These are phyloP conservation scores for Phylloscopus trochilus DNA, from an alignment of 2,113 vertebrate genomes.

Conservation along the genomic window DNA sequence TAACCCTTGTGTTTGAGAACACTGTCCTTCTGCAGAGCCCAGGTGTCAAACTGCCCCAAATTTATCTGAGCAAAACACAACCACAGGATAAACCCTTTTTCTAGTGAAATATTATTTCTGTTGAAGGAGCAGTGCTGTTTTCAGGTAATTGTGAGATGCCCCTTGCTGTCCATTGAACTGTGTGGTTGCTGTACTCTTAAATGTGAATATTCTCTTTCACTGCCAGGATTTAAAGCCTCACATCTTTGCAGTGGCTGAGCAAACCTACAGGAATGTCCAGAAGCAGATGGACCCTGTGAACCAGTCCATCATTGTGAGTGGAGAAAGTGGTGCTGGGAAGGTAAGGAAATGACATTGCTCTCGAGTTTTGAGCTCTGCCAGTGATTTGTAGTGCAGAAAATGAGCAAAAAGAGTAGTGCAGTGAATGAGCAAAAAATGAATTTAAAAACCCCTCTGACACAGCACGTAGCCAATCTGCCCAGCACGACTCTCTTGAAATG, in stretches of 20 bases:
- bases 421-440: not conserved
- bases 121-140: not conserved
- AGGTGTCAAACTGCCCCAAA: not conserved
- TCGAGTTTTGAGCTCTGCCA: not conserved
- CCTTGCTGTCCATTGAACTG: not conserved
- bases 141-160: not conserved
- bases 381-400: not conserved
- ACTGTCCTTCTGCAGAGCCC: not conserved
- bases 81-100: not conserved
- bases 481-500: not conserved
- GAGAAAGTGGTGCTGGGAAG: constrained; percentile 97
- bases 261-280: constrained; percentile 90
- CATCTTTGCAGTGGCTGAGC: constrained; percentile 91
- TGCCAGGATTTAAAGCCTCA: constrained; percentile 91
- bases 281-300: constrained; percentile 84
- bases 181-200: not conserved
- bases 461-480: not conserved
- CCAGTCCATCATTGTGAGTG: constrained; percentile 95
- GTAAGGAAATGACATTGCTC: constrained; percentile 66
- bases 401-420: not conserved
- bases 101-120: not conserved
- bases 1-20: constrained; percentile 44
- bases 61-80: not conserved
- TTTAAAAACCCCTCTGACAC: not conserved
- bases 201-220: not conserved